A percentile compares a stretch with the other conserved stretches of the same genome.
Conservation (phyloP, 2,797 vertebrate species). For the Melanotaenia boesemani region DNA sequence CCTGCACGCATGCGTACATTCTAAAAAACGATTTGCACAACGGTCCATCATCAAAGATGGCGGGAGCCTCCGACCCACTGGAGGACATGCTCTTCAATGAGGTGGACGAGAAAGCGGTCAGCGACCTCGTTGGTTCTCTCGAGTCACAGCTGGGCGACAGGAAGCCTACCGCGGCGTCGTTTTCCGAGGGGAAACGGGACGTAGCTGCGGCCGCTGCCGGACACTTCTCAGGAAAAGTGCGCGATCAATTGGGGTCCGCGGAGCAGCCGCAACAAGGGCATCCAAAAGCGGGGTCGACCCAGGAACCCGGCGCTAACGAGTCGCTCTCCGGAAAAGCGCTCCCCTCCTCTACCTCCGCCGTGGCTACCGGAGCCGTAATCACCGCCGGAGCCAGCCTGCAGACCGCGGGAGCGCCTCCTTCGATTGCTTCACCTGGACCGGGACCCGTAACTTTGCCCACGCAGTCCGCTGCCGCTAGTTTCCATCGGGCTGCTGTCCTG, state of each 20-base stretch:
- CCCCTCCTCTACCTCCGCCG: constrained; percentile 64
- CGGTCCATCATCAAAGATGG: constrained; percentile 85
- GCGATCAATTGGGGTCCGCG: constrained; percentile 79
- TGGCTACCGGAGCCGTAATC: constrained; percentile 55
- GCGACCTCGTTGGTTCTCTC: constrained; percentile 88
- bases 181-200: constrained; percentile 68
- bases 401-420: constrained; percentile 70
- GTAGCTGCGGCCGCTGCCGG: constrained; percentile 65
- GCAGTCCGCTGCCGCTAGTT: constrained; percentile 70
- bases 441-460: constrained; percentile 79
- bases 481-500: constrained; percentile 72
- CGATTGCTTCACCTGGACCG: constrained; percentile 60
- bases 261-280: constrained; percentile 83
- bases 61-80: constrained; percentile 85
- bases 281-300: constrained; percentile 75
- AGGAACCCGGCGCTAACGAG: constrained; percentile 69
- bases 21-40: constrained; percentile 83
- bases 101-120: constrained; percentile 91
- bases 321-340: constrained; percentile 67
- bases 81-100: constrained; percentile 90
- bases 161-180: constrained; percentile 68
- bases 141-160: constrained; percentile 87
- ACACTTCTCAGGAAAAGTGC: constrained; percentile 82
- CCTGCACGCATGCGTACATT: constrained; percentile 79
- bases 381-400: constrained; percentile 70